Percentiles rank a stretch among this genome's conserved stretches.
Conservation (phyloP, 2,113 vertebrate species). For the Calyptomena viridis region DNA sequence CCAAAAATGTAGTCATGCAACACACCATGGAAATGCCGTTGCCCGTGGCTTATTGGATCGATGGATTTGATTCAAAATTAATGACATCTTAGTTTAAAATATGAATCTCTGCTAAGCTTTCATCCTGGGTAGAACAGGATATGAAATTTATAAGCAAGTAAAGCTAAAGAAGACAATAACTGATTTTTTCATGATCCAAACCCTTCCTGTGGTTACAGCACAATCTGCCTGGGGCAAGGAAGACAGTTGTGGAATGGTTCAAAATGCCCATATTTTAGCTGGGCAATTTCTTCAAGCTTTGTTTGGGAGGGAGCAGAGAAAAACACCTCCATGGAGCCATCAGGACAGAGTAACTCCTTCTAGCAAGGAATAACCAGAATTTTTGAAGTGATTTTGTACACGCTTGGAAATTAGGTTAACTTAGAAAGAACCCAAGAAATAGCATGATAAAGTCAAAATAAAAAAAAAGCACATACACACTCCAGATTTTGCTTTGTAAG, state of each 20-base stretch:
- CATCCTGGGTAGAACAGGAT: not conserved
- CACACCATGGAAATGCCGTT: not conserved
- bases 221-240: not conserved
- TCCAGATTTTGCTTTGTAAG: not conserved
- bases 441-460: not conserved
- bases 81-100: not conserved
- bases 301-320: not conserved
- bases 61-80: not conserved
- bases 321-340: not conserved
- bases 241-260: not conserved
- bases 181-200: not conserved
- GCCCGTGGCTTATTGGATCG: rapidly evolving
- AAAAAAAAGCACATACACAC: not conserved
- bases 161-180: not conserved
- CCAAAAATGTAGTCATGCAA: not conserved
- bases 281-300: not conserved
- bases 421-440: not conserved
- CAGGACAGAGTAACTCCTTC: not conserved
- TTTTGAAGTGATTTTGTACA: not conserved
- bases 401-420: not conserved
- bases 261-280: not conserved
- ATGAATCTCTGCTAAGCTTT: not conserved
- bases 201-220: not conserved
- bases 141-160: not conserved
- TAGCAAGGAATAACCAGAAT: not conserved